Base-by-base conservation (phyloP, 1,140 invertebrate species). In the Zaprionus davidi region DNA sequence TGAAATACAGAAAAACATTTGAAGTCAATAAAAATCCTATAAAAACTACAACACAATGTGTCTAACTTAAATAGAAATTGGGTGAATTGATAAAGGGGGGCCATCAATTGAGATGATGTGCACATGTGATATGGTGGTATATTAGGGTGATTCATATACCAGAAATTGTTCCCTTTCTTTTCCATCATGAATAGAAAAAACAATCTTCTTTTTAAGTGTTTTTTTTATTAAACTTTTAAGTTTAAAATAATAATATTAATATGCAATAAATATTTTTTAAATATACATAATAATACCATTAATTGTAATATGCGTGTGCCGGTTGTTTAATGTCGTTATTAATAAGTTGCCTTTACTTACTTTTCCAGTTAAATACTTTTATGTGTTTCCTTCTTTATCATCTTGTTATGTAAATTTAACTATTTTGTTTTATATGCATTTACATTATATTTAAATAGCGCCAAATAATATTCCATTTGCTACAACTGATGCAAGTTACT, bases 231-330 rank as follows among this genome's bases (percentile, higher is more conserved):
- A 88, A 72, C 84, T 68, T 81, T 88, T 90, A 88, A 78, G 81
- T 87, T 87, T 88, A 84, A 87, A 87, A 87, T 87, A 87, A 87
- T 87, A 79, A 79, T 78, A 72, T 68, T 80, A 88, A 87, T 88
- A 88, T 88, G 81, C 85, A 88, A 88, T 88, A 81, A 90, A 88
- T 88, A 84, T 84, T 81, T 81, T 74, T 84, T 74, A 76, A 90
- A 88, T 88, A 90, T 85, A 90, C 81, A 87, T 87, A 87, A 87
- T 81, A 81, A 84, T 84, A 88, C 70, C 59, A 56, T 84, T 85
- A 90, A 76, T 76, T 81, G 68, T 84, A 88, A 81, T 88, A 90
- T 85, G 84, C 85, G 55, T 90, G 81, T 85, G 79, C 72, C 67
- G 65, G 76, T 81, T 63, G 24, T 76, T 82, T 67, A 79, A 63